These are phyloP conservation scores for Colinus virginianus DNA, from an alignment of 2,113 vertebrate genomes.

Conservation along the genomic window DNA sequence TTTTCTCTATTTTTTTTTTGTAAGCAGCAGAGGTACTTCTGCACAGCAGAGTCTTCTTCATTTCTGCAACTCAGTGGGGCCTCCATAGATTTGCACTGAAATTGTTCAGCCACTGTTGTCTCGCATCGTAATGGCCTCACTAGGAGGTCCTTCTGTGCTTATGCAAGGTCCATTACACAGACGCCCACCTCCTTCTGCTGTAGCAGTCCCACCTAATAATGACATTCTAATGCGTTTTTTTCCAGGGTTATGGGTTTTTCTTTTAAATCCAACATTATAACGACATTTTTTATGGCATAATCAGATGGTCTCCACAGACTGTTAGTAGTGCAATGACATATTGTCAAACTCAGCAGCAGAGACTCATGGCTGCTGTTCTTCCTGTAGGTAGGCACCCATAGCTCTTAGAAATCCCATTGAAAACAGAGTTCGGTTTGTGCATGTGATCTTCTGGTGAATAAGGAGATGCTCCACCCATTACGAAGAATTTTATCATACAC, in stretches of 20 bases:
- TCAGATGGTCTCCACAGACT: neutral
- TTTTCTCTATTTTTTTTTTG: neutral
- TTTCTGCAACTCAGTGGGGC: conserved; percentile 15
- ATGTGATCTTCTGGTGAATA: neutral
- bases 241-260: conserved; percentile 25
- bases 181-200: conserved; percentile 39
- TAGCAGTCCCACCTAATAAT: conserved; percentile 7
- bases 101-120: conserved; percentile 43
- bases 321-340: neutral
- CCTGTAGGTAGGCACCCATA: neutral
- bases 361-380: neutral
- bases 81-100: conserved; percentile 3
- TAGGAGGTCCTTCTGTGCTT: conserved; percentile 60
- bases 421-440: neutral
- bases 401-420: neutral
- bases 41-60: conserved; percentile 41
- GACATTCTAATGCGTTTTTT: conserved; percentile 56
- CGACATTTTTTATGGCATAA: neutral
- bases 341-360: neutral
- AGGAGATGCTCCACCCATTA: fast-evolving
- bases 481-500: neutral
- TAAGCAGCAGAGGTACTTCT: neutral
- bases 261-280: conserved; percentile 47
- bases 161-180: conserved; percentile 58
- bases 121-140: conserved; percentile 44